A percentile compares a stretch with the other conserved stretches of the same genome.
These are phyloP conservation scores for Lordiphosa clarofinis DNA, from an alignment of 1,140 invertebrate genomes.

Conservation along the genomic window DNA sequence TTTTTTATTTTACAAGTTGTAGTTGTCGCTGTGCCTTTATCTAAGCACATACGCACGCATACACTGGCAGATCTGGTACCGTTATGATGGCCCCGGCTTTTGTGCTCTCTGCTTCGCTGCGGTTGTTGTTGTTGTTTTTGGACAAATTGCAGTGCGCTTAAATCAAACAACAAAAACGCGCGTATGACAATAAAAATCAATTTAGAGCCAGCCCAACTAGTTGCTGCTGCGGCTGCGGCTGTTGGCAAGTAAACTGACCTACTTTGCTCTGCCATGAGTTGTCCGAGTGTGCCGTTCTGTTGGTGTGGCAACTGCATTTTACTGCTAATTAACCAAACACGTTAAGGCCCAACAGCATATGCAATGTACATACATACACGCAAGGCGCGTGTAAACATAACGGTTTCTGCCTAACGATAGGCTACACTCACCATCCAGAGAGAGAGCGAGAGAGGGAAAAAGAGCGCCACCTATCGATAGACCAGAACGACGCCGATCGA, in stretches of 20 bases:
- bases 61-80: conserved; percentile 16
- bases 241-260: conserved; percentile 42
- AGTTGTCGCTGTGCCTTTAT: conserved; percentile 23
- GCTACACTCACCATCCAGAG: neutral
- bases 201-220: conserved; percentile 37
- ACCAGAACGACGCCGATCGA: conserved; percentile 21
- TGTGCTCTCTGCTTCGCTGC: neutral
- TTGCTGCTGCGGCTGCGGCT: conserved; percentile 15
- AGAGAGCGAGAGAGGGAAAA: neutral
- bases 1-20: conserved; percentile 20
- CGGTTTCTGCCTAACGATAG: conserved; percentile 10
- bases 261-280: conserved; percentile 33
- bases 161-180: conserved; percentile 12
- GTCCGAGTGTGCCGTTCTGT: conserved; percentile 8
- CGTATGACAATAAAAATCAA: conserved; percentile 41
- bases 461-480: conserved; percentile 28
- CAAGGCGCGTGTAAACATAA: conserved; percentile 17
- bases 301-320: conserved; percentile 9
- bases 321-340: conserved; percentile 61
- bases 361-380: neutral
- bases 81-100: conserved; percentile 23
- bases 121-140: conserved; percentile 1
- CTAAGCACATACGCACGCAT: conserved; percentile 10
- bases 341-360: conserved; percentile 28
- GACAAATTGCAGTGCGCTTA: conserved; percentile 4